Conservation (phyloP, 1,140 invertebrate genomes). For the Drosophila orena region DNA sequence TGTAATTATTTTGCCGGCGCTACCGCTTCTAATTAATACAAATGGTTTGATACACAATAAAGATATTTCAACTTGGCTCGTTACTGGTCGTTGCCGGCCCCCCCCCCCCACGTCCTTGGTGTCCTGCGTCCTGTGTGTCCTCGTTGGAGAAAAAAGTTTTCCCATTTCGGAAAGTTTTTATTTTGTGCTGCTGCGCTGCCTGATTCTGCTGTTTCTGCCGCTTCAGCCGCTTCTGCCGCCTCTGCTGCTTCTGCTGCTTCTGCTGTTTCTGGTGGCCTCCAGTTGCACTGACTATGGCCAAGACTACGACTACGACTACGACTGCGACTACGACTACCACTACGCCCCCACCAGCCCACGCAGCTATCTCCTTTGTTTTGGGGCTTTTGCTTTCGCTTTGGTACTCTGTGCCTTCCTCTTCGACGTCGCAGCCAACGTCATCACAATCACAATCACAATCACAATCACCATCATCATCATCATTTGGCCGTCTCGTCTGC, state of each 20-base stretch:
- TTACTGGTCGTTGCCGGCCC: constrained; percentile 54
- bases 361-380: constrained; percentile 75
- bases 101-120: constrained; percentile 10
- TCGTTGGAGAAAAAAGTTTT: constrained; percentile 77
- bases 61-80: constrained; percentile 82
- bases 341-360: constrained; percentile 7
- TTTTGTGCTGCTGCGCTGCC: constrained; percentile 57
- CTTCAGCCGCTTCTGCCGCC: neutral
- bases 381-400: constrained; percentile 27
- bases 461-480: constrained; percentile 9
- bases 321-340: neutral
- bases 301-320: neutral
- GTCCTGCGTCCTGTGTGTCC: constrained; percentile 52
- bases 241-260: neutral
- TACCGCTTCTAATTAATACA: constrained; percentile 81
- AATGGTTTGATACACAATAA: constrained; percentile 84
- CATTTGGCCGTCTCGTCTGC: constrained; percentile 31
- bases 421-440: constrained; percentile 22
- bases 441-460: constrained; percentile 41
- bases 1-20: constrained; percentile 78
- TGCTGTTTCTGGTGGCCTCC: constrained; percentile 41
- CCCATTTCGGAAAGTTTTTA: constrained; percentile 78
- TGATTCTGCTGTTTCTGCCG: constrained; percentile 4
- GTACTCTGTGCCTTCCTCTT: constrained; percentile 5
- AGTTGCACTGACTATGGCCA: constrained; percentile 55